These are phyloP conservation scores for Octomys mimax DNA, from an alignment of 2,797 vertebrate genomes.

Conservation along the genomic window DNA sequence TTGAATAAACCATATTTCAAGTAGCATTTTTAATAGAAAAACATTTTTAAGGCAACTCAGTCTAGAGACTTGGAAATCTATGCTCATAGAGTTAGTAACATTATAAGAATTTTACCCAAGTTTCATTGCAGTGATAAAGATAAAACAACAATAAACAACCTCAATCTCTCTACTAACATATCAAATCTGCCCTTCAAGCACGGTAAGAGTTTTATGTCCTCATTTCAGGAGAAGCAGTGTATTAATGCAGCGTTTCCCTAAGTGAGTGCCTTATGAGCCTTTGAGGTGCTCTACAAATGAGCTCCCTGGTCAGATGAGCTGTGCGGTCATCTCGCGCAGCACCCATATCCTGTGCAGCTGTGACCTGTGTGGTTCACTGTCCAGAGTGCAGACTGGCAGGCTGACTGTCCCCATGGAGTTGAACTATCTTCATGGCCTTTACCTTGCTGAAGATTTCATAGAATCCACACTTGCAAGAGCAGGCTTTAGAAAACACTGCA, in stretches of 20 bases:
- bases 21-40: slow-evolving; percentile 8
- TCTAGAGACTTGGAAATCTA: slow-evolving; percentile 43
- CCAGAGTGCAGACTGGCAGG: rapidly evolving
- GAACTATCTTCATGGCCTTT: neutral
- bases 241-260: slow-evolving; percentile 34
- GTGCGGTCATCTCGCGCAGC: no score
- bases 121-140: slow-evolving; percentile 69
- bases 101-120: slow-evolving; percentile 56
- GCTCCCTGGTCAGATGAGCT: no score
- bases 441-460: neutral
- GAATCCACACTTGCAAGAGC: neutral
- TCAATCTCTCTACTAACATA: slow-evolving; percentile 52
- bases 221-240: slow-evolving; percentile 37
- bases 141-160: slow-evolving; percentile 71
- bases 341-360: neutral
- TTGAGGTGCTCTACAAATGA: neutral
- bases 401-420: rapidly evolving
- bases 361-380: neutral
- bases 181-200: slow-evolving; percentile 67
- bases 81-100: slow-evolving; percentile 32
- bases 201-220: slow-evolving; percentile 56
- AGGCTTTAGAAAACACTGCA: neutral
- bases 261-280: neutral
- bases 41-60: slow-evolving; percentile 25
- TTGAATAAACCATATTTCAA: slow-evolving; percentile 19